Percentiles rank a stretch among this genome's conserved stretches.
Conservation (phyloP, 2,888 invertebrate genomes). For the Chrysodeixis includens region DNA sequence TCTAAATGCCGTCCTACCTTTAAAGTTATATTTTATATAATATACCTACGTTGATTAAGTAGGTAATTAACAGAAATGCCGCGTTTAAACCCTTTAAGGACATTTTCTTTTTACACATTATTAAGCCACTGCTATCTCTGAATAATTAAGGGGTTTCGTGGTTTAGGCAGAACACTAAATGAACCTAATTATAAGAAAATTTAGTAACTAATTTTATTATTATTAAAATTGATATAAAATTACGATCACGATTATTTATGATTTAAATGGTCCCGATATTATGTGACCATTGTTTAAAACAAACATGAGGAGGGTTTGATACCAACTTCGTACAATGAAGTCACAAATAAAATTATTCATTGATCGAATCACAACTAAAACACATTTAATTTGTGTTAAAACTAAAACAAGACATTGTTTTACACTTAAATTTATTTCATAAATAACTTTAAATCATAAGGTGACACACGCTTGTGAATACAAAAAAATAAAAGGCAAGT, state of each 20-base stretch:
- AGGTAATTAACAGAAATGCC: background rate
- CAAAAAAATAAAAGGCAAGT: background rate
- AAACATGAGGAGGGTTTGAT: background rate
- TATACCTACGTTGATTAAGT: too few species aligned
- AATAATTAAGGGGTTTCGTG: too few species aligned
- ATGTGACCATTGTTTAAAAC: background rate
- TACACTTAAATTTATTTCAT: background rate
- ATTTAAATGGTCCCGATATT: background rate
- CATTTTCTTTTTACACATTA: background rate
- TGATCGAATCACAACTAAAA: slow-evolving; percentile 23
- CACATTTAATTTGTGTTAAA: background rate
- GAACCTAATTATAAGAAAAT: too few species aligned
- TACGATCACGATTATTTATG: too few species aligned
- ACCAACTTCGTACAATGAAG: slow-evolving; percentile 20
- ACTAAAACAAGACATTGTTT: background rate
- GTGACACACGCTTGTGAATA: background rate
- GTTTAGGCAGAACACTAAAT: too few species aligned
- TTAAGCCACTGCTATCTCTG: too few species aligned
- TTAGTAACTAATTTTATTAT: too few species aligned
- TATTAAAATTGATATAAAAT: too few species aligned
- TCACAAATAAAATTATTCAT: slow-evolving; percentile 23
- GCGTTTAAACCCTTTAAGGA: background rate
- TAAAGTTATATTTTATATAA: too few species aligned
- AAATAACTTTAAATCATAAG: background rate
- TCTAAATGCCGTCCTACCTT: too few species aligned